A percentile compares a stretch with the other conserved stretches of the same genome.
phyloP scores from a whole-genome alignment of 2,888 invertebrate species.

The Agrochola circellaris region DNA sequence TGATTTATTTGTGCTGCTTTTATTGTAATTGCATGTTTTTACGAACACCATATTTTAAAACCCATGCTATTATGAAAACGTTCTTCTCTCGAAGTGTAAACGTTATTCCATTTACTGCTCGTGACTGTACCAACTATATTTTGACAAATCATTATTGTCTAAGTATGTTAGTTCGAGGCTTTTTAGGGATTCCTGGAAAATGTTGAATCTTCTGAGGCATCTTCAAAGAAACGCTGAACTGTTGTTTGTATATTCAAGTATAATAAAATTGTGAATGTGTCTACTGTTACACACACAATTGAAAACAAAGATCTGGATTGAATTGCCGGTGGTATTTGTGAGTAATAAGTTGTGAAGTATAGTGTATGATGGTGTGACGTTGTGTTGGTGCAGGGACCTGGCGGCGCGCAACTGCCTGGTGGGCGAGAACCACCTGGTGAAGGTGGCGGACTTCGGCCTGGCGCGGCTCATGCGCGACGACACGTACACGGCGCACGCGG shows the following conservation, averaged over 20 bases:
- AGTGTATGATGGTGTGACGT: background rate
- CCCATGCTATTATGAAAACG: background rate
- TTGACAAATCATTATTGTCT: background rate
- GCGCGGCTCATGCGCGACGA: slow-evolving; percentile 99
- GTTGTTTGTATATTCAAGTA: background rate
- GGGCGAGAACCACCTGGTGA: slow-evolving; percentile 98
- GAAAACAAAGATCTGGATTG: background rate
- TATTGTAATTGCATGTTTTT: background rate
- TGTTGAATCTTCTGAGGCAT: background rate
- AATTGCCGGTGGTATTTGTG: background rate
- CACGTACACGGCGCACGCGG: slow-evolving; percentile 99
- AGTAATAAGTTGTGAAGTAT: background rate
- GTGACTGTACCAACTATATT: background rate
- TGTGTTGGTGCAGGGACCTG: slow-evolving; percentile 93
- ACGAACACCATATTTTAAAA: background rate
- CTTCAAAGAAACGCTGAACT: too few species aligned
- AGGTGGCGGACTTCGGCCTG: slow-evolving; percentile 99
- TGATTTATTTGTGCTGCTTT: background rate
- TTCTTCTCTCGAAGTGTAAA: background rate
- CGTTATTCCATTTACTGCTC: background rate
- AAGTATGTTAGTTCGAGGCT: background rate
- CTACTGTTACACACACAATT: background rate
- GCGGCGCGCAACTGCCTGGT: slow-evolving; percentile 99
- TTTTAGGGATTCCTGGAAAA: background rate
- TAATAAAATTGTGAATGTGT: background rate